Conservation (phyloP, 2,113 vertebrate species). For the Paracanthobrama guichenoti region DNA sequence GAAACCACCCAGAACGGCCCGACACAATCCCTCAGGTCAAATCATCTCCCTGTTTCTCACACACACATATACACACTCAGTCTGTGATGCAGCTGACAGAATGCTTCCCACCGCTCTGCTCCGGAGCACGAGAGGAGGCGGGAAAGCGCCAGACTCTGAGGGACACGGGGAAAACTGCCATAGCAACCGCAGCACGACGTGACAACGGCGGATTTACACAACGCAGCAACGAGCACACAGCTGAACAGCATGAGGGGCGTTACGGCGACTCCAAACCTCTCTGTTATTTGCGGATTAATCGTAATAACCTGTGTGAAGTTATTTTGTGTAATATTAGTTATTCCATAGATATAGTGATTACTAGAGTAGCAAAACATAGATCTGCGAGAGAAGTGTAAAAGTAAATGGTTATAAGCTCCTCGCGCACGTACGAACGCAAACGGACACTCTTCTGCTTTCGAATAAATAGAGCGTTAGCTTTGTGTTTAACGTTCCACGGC, state of each 20-base stretch:
- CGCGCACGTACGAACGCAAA: slow-evolving; percentile 1
- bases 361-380: slow-evolving; percentile 66
- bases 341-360: slow-evolving; percentile 29
- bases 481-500: slow-evolving; percentile 32
- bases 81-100: not conserved
- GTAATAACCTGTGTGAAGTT: slow-evolving; percentile 6
- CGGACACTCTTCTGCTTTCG: slow-evolving; percentile 20
- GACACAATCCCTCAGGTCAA: not conserved
- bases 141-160: slow-evolving; percentile 2
- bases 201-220: slow-evolving; percentile 1
- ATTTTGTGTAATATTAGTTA: slow-evolving; percentile 18
- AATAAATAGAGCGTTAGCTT: slow-evolving; percentile 41
- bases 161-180: not conserved
- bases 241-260: slow-evolving; percentile 13
- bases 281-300: not conserved
- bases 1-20: slow-evolving; percentile 37
- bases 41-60: not conserved
- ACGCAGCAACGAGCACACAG: not conserved
- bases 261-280: slow-evolving; percentile 11
- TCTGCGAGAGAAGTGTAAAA: slow-evolving; percentile 58
- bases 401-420: slow-evolving; percentile 44
- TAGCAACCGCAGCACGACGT: slow-evolving; percentile 30
- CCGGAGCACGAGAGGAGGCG: not conserved
- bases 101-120: not conserved
- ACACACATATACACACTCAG: not conserved